Percentiles rank a stretch among this genome's conserved stretches.
Evolutionary conservation across 2,797 vertebrate genomes (phyloP).

Genomic region (Peromyscus eremicus): DNA sequence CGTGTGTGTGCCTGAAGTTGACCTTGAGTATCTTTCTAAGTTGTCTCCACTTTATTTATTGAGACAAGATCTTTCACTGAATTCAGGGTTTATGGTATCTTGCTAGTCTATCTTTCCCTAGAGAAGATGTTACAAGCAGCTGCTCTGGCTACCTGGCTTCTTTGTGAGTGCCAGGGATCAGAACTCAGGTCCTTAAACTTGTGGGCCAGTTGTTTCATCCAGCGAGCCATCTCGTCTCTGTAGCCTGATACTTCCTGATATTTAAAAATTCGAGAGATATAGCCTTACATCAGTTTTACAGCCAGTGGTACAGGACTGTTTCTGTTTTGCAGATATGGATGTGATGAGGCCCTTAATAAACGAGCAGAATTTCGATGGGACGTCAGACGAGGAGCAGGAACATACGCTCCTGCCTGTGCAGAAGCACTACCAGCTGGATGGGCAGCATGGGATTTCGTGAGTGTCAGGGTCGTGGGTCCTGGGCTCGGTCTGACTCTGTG

Average conservation of each 20-base stretch:
- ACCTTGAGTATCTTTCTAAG: background rate
- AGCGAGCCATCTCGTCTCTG: background rate
- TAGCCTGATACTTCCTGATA: background rate
- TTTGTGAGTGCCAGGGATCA: too few species aligned
- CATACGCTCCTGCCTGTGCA: conserved; percentile 85
- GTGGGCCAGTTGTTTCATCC: background rate
- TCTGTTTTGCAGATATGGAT: conserved; percentile 90
- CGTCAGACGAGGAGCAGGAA: conserved; percentile 89
- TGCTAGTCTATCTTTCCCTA: background rate
- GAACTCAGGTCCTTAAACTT: background rate
- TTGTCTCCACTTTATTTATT: background rate
- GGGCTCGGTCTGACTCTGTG: too few species aligned
- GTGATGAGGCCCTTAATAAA: conserved; percentile 93
- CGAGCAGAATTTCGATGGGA: conserved; percentile 87
- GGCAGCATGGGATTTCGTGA: conserved; percentile 90
- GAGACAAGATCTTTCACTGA: background rate
- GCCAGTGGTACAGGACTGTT: conserved; percentile 42
- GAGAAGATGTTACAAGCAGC: background rate
- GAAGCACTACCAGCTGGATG: conserved; percentile 86
- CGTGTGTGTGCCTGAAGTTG: background rate
- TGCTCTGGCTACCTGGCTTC: background rate
- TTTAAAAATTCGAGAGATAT: background rate
- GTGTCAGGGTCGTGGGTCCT: conserved; percentile 69
- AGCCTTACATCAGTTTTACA: background rate
- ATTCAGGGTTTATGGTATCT: background rate